Conservation (phyloP, 2,797 vertebrate species). For the Sus cebifrons region DNA sequence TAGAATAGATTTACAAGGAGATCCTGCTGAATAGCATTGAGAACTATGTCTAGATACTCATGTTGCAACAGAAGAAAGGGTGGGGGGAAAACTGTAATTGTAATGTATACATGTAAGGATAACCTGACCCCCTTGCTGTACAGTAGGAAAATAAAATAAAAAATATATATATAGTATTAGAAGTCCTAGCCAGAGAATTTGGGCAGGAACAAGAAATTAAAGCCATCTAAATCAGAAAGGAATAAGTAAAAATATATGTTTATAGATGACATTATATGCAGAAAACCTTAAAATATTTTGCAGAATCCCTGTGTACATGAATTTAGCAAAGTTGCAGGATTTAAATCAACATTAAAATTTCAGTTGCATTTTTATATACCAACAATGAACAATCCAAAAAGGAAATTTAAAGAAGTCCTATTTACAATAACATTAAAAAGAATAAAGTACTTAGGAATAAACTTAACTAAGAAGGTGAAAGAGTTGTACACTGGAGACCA, state of each 20-base stretch:
- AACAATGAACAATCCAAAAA: background rate
- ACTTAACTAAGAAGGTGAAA: background rate
- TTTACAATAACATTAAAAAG: background rate
- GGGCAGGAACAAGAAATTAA: background rate
- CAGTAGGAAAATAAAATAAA: no score
- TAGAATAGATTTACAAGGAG: no score
- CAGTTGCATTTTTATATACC: background rate
- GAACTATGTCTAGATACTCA: no score
- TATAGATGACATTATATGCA: background rate
- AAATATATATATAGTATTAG: background rate
- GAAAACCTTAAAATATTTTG: background rate
- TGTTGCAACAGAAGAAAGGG: no score
- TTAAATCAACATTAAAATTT: background rate
- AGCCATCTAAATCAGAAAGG: background rate
- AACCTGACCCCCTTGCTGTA: no score
- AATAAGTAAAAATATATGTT: background rate
- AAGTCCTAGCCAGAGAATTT: background rate
- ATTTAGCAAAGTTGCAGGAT: background rate
- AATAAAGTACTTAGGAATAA: background rate
- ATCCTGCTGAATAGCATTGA: no score
- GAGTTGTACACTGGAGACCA: background rate
- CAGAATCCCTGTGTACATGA: background rate
- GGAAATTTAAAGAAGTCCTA: background rate
- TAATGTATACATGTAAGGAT: no score
- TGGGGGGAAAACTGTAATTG: no score